Evolutionary conservation across 2,888 invertebrate species (phyloP).

Genomic region (Agonum fuliginosum): DNA sequence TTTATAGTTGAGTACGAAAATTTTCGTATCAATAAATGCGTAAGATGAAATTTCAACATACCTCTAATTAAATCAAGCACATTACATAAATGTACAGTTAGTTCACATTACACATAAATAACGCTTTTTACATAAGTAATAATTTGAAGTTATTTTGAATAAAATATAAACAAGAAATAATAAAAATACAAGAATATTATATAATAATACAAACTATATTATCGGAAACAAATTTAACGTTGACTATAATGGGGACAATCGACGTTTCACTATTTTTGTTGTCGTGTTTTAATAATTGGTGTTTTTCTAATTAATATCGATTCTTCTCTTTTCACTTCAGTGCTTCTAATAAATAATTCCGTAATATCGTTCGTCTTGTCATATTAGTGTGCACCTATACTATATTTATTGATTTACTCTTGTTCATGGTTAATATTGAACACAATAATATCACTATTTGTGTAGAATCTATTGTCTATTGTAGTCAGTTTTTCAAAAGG

Average conservation of each 20-base stretch:
- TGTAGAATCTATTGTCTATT: constrained; percentile 29
- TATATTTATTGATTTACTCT: constrained; percentile 31
- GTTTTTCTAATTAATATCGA: constrained; percentile 31
- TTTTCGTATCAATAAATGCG: constrained; percentile 10
- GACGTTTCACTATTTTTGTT: constrained; percentile 51
- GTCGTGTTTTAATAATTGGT: constrained; percentile 48
- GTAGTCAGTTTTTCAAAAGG: constrained; percentile 47
- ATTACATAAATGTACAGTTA: constrained; percentile 43
- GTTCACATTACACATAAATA: constrained; percentile 49
- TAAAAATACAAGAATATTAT: constrained; percentile 48
- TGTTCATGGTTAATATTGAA: constrained; percentile 24
- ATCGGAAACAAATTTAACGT: constrained; percentile 54
- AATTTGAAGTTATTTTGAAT: constrained; percentile 47
- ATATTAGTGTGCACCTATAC: constrained; percentile 51
- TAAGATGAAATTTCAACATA: constrained; percentile 29
- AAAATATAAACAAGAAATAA: constrained; percentile 46
- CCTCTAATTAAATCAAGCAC: constrained; percentile 48
- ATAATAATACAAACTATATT: constrained; percentile 48
- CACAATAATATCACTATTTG: constrained; percentile 40
- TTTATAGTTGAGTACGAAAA: not conserved
- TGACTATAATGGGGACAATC: constrained; percentile 59
- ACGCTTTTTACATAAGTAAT: constrained; percentile 47
- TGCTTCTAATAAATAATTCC: constrained; percentile 42
- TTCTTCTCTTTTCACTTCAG: constrained; percentile 42
- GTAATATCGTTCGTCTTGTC: constrained; percentile 40